Evolutionary conservation across 2,888 invertebrate species (phyloP).

Genomic region (Calliphora vomitoria): DNA sequence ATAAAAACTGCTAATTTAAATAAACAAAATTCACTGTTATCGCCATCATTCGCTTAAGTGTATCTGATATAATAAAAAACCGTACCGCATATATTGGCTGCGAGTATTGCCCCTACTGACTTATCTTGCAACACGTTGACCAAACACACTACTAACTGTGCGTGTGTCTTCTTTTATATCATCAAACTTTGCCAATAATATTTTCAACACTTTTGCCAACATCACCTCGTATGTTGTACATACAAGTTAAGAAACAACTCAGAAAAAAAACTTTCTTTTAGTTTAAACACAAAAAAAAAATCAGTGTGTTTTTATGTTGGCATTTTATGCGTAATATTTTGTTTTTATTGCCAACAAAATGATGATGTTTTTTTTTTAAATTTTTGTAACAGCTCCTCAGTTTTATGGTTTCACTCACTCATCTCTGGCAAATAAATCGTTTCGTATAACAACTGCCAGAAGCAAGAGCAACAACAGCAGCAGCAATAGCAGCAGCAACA

Average conservation of each 20-base stretch:
- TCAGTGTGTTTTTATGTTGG: conserved; percentile 21
- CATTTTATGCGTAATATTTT: conserved; percentile 61
- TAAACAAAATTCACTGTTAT: neutral
- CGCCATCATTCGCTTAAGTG: neutral
- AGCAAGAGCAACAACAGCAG: neutral
- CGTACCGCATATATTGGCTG: conserved; percentile 15
- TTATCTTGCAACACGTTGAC: conserved; percentile 25
- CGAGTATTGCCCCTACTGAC: conserved; percentile 14
- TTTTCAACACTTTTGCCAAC: conserved; percentile 38
- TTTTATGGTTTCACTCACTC: conserved; percentile 68
- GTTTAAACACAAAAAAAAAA: neutral
- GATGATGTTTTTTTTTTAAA: conserved; percentile 21
- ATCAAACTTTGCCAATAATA: conserved; percentile 32
- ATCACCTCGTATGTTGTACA: neutral
- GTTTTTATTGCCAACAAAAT: conserved; percentile 54
- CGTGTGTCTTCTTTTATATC: conserved; percentile 43
- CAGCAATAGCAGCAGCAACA: conserved; percentile 33
- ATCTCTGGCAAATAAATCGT: conserved; percentile 14
- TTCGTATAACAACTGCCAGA: conserved; percentile 27
- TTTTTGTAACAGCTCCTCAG: conserved; percentile 45
- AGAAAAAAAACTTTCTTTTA: conserved; percentile 44
- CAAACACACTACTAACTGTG: conserved; percentile 12
- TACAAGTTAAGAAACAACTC: neutral
- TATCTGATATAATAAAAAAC: neutral
- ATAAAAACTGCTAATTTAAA: too few relatives aligned